These are phyloP conservation scores for Syngnathoides biaculeatus DNA, from an alignment of 2,113 vertebrate genomes.

Conservation along the genomic window DNA sequence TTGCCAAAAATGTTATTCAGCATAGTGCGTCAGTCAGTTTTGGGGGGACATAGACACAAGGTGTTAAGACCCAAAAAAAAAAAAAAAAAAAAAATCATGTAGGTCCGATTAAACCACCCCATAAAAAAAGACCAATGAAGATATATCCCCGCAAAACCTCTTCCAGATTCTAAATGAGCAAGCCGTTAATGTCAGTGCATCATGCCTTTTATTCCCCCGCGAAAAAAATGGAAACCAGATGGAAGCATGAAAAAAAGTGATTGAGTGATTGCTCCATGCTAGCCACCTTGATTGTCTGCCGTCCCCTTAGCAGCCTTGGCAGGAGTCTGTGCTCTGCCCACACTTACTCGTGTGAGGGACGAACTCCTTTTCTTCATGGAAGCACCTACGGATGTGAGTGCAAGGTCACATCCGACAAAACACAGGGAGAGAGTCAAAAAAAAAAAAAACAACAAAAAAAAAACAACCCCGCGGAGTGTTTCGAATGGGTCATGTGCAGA, in stretches of 20 bases:
- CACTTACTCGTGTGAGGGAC: slow-evolving; percentile 81
- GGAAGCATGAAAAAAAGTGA: slow-evolving; percentile 16
- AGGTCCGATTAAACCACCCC: not conserved
- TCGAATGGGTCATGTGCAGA: slow-evolving; percentile 34
- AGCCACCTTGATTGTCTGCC: slow-evolving; percentile 83
- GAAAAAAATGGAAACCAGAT: slow-evolving; percentile 23
- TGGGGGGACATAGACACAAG: not conserved
- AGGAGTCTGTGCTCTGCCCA: slow-evolving; percentile 71
- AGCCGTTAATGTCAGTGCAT: slow-evolving; percentile 23
- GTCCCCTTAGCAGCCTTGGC: slow-evolving; percentile 75
- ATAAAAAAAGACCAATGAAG: slow-evolving; percentile 3
- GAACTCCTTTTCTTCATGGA: slow-evolving; percentile 82
- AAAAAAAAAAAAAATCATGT: slow-evolving; percentile 15
- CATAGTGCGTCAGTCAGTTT: not conserved
- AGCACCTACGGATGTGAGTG: slow-evolving; percentile 77
- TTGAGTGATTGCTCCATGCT: slow-evolving; percentile 52
- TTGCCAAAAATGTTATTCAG: slow-evolving; percentile 5
- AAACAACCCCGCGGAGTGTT: slow-evolving; percentile 34
- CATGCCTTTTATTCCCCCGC: slow-evolving; percentile 48
- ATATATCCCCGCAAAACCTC: slow-evolving; percentile 20
- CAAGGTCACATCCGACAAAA: slow-evolving; percentile 50
- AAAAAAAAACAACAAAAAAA: too few relatives aligned
- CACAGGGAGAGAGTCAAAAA: slow-evolving; percentile 26
- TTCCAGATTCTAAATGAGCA: slow-evolving; percentile 18
- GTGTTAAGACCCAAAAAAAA: not conserved